Evolutionary conservation across 2,113 vertebrate species (phyloP).

Genomic region (Triplophysa rosa): DNA sequence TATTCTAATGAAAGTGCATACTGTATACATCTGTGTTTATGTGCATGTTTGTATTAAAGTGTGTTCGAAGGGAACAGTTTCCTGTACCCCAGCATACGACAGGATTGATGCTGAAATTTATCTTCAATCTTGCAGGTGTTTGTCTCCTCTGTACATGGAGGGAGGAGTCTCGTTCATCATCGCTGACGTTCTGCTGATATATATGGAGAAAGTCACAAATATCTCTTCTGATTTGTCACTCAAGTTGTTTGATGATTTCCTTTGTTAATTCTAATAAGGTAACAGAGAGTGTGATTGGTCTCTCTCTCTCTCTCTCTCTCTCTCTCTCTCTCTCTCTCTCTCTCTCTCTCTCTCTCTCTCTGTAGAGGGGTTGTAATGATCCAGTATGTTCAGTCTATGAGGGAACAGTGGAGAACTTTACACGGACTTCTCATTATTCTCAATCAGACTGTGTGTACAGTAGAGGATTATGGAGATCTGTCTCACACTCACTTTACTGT

Average conservation of each 20-base stretch:
- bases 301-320: neutral
- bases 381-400: no score
- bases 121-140: no score
- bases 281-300: conserved; percentile 34
- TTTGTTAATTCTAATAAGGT: conserved; percentile 39
- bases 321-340: neutral
- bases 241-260: conserved; percentile 32
- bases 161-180: conserved; percentile 27
- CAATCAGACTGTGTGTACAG: neutral
- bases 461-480: neutral
- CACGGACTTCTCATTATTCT: neutral
- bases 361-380: no score
- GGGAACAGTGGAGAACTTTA: no score
- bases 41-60: no score
- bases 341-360: neutral
- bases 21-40: no score
- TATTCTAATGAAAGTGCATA: no score
- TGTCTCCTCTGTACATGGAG: neutral
- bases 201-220: conserved; percentile 38
- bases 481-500: neutral
- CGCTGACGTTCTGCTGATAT: neutral
- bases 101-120: no score
- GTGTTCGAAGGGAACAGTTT: no score
- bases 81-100: no score
- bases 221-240: conserved; percentile 44